These are phyloP conservation scores for Frankliniella intonsa DNA, from an alignment of 2,888 invertebrate species.

Conservation along the genomic window DNA sequence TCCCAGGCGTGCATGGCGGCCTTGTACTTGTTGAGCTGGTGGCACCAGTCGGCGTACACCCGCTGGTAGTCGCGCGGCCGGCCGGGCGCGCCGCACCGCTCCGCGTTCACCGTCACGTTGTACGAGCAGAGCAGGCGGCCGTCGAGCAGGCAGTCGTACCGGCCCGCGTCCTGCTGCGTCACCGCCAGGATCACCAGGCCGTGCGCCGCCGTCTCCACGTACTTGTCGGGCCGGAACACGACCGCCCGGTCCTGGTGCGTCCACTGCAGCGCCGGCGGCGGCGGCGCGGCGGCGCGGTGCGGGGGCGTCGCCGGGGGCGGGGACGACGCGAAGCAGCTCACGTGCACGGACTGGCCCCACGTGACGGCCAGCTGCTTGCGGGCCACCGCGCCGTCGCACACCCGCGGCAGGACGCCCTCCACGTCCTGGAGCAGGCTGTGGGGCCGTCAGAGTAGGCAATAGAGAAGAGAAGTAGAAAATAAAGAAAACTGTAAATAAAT, in stretches of 20 bases:
- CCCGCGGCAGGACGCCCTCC: conserved; percentile 84
- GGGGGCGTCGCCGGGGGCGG: conserved; percentile 81
- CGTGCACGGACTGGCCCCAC: conserved; percentile 88
- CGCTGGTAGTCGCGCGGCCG: conserved; percentile 90
- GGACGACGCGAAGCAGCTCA: conserved; percentile 87
- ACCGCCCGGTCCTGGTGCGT: background rate
- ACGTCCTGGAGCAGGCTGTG: conserved; percentile 78
- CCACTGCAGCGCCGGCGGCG: conserved; percentile 71
- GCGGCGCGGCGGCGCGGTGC: conserved; percentile 90
- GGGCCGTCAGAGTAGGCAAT: too few species aligned
- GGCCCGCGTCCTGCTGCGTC: conserved; percentile 80
- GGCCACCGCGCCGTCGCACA: conserved; percentile 83
- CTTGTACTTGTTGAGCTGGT: conserved; percentile 96
- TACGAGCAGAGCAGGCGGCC: conserved; percentile 83
- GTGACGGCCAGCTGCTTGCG: conserved; percentile 86
- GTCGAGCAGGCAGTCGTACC: conserved; percentile 88
- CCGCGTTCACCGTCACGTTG: conserved; percentile 92
- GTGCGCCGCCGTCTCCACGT: conserved; percentile 88
- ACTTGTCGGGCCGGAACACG: conserved; percentile 63
- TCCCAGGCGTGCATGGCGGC: conserved; percentile 95
- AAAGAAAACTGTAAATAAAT: too few species aligned
- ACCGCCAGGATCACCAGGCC: conserved; percentile 86
- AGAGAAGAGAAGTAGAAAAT: too few species aligned
- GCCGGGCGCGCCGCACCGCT: conserved; percentile 84
- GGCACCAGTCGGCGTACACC: conserved; percentile 97